phyloP scores from a whole-genome alignment of 2,888 invertebrate genomes.

The Chrysolina haemoptera region DNA sequence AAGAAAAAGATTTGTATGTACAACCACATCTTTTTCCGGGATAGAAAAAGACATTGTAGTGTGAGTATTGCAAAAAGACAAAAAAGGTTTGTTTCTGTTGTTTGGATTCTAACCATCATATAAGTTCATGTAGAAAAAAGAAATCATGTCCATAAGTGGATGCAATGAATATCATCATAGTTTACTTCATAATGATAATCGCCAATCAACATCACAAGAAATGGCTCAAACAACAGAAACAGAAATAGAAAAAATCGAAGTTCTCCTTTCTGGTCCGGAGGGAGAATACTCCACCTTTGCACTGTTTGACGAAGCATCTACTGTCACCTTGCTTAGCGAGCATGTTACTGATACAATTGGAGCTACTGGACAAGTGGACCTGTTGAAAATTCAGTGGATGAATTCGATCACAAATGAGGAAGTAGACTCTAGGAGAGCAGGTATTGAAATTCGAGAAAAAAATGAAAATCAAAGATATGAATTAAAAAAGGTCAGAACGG shows the following conservation, averaged over 20 bases:
- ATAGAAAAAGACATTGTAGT: background rate
- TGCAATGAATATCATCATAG: background rate
- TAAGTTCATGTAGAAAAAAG: background rate
- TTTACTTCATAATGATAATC: background rate
- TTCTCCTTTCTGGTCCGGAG: background rate
- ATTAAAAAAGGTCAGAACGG: conserved; percentile 4
- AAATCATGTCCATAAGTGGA: background rate
- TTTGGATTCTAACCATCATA: background rate
- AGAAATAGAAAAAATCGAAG: background rate
- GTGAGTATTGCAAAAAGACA: conserved; percentile 11
- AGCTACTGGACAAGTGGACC: background rate
- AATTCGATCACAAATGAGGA: background rate
- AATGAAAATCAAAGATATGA: background rate
- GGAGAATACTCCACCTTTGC: conserved; percentile 10
- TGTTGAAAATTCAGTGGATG: background rate
- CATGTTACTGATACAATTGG: background rate
- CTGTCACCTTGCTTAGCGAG: background rate
- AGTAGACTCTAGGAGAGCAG: no score
- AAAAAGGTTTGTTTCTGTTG: conserved; percentile 11
- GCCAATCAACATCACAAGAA: background rate
- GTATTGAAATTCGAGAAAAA: background rate
- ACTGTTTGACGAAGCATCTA: background rate
- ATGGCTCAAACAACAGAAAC: background rate
- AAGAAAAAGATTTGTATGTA: background rate
- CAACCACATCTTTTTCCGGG: background rate